Evolutionary conservation across 64 coral and sea anemone genomes (phyloP), one percentile per base, ranked within the genome.

Genomic region (Dendrophyllia cribrosa): DNA sequence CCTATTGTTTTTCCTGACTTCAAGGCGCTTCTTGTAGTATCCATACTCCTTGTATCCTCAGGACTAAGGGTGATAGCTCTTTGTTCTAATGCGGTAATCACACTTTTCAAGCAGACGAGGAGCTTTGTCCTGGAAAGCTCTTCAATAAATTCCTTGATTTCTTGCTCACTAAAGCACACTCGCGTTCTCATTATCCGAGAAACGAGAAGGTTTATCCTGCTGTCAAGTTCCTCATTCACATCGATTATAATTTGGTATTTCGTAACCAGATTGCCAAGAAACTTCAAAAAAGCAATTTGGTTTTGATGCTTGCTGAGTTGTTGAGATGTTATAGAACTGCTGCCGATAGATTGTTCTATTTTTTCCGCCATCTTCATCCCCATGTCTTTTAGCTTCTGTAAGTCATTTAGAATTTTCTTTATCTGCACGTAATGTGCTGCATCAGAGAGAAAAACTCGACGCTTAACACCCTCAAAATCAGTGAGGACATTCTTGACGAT

Each of bases 391-490:
- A 84, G 46, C 51, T 53, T 34, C 67, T 13, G 44, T 50, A 5
- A 16, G 0, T 67, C 43, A 7, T 16, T 17, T 50, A 9, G 80
- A 84, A 84, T 46, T 20, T 47, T 84, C 43, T 84, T 8, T 44
- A 84, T 47, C 17, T 84, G 61, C 3, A 0, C 6, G 2, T 22
- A 68, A 0, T 8, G 23, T 22, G 17, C 45, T 13, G 51, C 45
- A 15, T 72, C 61, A 50, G 90, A 66, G 47, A 93, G 64, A 17
- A 59, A 25, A 9, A 88, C 7, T 79, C 88, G 70, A 14, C 63
- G 43, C 23, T 98, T 98, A 10, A 98, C 85, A 72, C 15, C 24
- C 51, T 95, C 77, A 47, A 98, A 92, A 89, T 95, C 92, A 3
- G 75, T 62, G 11, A 73, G 87, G 9, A 58, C 66, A 46, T 77